A percentile compares a stretch with the other conserved stretches of the same genome.
Evolutionary conservation across 2,113 vertebrate species (phyloP).

Genomic region (Crotalus viridis): DNA sequence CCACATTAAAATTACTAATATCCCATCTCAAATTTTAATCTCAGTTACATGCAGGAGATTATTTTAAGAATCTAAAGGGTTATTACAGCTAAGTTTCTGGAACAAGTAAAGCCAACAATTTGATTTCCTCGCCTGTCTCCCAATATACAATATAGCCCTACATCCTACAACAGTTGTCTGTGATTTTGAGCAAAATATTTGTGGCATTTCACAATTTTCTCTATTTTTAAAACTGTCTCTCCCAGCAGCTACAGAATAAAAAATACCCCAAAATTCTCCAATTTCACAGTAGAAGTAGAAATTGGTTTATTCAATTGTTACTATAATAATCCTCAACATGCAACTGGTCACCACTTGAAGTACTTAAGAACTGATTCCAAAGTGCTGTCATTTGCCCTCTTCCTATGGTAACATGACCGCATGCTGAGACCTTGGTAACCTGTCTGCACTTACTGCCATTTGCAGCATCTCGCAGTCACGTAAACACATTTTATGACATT

Average conservation of each 20-base stretch:
- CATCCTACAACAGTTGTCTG: neutral
- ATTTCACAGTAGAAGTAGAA: neutral
- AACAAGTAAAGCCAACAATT: neutral
- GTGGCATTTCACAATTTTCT: neutral
- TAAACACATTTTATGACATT: neutral
- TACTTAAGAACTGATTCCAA: neutral
- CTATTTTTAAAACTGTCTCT: neutral
- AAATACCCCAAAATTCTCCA: neutral
- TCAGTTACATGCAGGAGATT: neutral
- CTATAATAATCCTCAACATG: neutral
- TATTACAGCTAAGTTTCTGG: neutral
- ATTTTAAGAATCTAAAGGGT: neutral
- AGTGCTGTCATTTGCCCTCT: neutral
- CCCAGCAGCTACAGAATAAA: neutral
- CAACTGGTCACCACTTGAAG: neutral
- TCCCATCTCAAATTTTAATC: neutral
- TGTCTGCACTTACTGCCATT: neutral
- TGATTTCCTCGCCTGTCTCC: neutral
- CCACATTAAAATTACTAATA: neutral
- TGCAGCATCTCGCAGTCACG: neutral
- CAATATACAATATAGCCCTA: neutral
- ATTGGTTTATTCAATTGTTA: neutral
- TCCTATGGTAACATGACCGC: neutral
- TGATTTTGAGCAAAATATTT: neutral
- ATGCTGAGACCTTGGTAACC: neutral